Evolutionary conservation across 2,797 vertebrate genomes (phyloP), one percentile per base, ranked within the genome.

Genomic region (Darevskia mixta): DNA sequence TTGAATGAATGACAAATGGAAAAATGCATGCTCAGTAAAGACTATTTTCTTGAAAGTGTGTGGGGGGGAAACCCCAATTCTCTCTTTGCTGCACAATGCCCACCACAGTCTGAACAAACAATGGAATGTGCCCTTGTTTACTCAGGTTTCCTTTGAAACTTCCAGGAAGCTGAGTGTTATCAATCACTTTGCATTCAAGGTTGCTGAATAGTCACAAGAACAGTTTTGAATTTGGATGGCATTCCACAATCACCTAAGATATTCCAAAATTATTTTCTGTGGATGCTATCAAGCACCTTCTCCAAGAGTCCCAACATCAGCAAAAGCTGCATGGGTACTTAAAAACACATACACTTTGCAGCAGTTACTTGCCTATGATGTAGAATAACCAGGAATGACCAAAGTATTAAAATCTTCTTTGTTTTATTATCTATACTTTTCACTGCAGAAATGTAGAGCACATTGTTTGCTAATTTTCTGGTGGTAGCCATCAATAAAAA

Each of bases 401-500:
- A 82, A 45, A 92, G 83, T 91, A 78, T 90, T 87, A 95, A 87
- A 86, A 81, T 85, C 27, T 69, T 95, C 89, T 92, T 94, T 94
- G 92, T 90, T 95, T 93, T 95, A 86, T 88, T 86, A 87, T 45
- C 35, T 86, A 20, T 89, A 83, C 91, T 94, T 95, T 91, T 93
- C 91, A 95, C 92, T 90, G 93, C 29, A 78, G 27, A 45, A 95
- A 90, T 6, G 83, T 85, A 86, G 83, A 95, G 86, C 79, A 76
- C 81, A 92, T 88, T 94, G 83, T 94, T 96, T 95, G 83, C 88
- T 95, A 93, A 96, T 97, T 96, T 97, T 71, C 83, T 93, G 67
- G 91, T 92, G 87, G 90, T 93, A 88, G 0, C 82, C 92, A 96
- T 97, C 94, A 96, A 96, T 96, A 96, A 95, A 97, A 97, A 95